Evolutionary conservation across 2,888 invertebrate genomes (phyloP), one percentile per base, ranked within the genome.

Genomic region (Synanthedon tipuliformis): DNA sequence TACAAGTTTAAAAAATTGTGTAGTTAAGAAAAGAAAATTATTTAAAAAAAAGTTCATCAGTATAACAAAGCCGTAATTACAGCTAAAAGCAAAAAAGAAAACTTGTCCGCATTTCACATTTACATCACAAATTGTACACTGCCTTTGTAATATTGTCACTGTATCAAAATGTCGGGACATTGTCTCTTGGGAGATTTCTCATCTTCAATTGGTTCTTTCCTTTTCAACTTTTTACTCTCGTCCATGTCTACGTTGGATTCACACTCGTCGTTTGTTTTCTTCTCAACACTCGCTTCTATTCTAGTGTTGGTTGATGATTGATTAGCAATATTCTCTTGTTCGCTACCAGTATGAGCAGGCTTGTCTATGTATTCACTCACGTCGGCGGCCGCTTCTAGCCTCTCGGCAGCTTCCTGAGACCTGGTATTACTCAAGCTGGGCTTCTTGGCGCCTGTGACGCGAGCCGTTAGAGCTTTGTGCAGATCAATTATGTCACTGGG

Each of bases 101-200:
- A 13, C 13, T 15, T 45, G 45, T 45, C 45, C 45, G 11, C 45
- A 45, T 45, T 45, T 15, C 45, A 45, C 45, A 45, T 45, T 15
- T 15, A 45, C 45, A 45, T 45, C 45, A 45, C 45, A 45, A 45
- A 45, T 15, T 45, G 8, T 45, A 45, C 45, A 45, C 45, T 45
- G 12, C 45, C 45, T 13, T 13, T 45, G n/a, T n/a, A 45, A 45
- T 15, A 45, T 56, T 62, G 69, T 80, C 79, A 82, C 68, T 83
- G 78, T 69, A 75, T 77, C 61, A 75, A 56, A 60, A 74, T 72
- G 40, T 81, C 69, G 34, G 81, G 78, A 65, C 86, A 83, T 71
- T 75, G 86, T 82, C 85, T 79, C 70, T 87, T 87, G 40, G 81
- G 75, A n/a, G 80, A 72, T 0, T 74, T 75, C 56, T 78, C 78